These are phyloP conservation scores for Caenorhabditis auriculariae DNA, from an alignment of 2,888 invertebrate genomes.

Conservation along the genomic window DNA sequence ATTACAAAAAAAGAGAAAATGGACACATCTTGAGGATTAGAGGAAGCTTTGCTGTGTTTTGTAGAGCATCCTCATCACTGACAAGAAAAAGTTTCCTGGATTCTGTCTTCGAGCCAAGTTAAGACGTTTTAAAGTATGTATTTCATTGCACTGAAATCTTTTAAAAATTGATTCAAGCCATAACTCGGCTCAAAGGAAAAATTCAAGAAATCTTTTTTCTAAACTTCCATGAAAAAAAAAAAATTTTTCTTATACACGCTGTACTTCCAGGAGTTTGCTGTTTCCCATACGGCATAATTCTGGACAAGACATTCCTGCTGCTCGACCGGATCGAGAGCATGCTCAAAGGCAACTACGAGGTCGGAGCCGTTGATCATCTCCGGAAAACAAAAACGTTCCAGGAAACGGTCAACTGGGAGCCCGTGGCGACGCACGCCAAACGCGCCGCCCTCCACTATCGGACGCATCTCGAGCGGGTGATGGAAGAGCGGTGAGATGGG, in stretches of 20 bases:
- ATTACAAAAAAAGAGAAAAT: no score
- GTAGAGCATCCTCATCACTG: no score
- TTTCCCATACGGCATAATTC: conserved; percentile 58
- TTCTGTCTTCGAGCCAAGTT: no score
- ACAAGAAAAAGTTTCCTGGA: no score
- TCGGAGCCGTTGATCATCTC: no score
- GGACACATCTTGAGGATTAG: no score
- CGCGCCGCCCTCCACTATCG: conserved; percentile 55
- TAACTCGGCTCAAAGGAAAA: no score
- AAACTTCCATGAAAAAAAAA: not conserved
- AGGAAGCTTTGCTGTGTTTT: no score
- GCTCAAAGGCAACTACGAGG: conserved; percentile 23
- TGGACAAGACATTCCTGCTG: conserved; percentile 52
- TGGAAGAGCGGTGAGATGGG: conserved; percentile 49
- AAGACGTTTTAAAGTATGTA: no score
- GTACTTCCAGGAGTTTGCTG: conserved; percentile 54
- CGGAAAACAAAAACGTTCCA: conserved; percentile 7
- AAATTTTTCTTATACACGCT: not conserved
- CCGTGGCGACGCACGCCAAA: conserved; percentile 47
- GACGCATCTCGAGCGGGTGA: conserved; percentile 40
- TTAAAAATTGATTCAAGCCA: no score
- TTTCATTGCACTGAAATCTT: no score
- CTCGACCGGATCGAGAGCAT: conserved; percentile 45
- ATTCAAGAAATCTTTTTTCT: no score
- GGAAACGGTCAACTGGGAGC: conserved; percentile 43